A percentile compares a stretch with the other conserved stretches of the same genome.
phyloP scores from a whole-genome alignment of 2,797 vertebrate species.

The Protonibea diacanthus region DNA sequence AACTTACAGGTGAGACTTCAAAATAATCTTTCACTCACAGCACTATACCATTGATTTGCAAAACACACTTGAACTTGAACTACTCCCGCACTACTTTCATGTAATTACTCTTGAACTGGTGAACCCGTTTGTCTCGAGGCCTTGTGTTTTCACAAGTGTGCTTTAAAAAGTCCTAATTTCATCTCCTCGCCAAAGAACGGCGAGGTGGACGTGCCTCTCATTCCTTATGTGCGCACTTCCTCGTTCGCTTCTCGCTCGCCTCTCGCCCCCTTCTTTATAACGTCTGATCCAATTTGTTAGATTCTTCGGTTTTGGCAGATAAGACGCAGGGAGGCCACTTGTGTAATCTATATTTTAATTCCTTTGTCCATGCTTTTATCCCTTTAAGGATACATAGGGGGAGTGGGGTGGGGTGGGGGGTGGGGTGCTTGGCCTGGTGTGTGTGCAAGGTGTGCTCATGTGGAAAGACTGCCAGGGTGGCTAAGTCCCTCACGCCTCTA shows the following conservation, averaged over 20 bases:
- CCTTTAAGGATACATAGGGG: constrained; percentile 72
- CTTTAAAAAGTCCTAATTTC: background rate
- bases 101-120: background rate
- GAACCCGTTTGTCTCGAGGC: constrained; percentile 4
- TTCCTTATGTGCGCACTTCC: constrained; percentile 20
- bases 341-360: constrained; percentile 83
- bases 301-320: constrained; percentile 73
- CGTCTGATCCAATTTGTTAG: constrained; percentile 78
- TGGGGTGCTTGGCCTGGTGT: constrained; percentile 58
- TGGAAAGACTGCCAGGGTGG: constrained; percentile 83
- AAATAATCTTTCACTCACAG: background rate
- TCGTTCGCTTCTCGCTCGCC: background rate
- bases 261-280: constrained; percentile 43
- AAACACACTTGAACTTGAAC: constrained; percentile 60
- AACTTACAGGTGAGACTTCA: constrained; percentile 65
- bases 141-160: background rate
- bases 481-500: constrained; percentile 80
- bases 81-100: background rate
- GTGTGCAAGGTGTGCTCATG: constrained; percentile 81
- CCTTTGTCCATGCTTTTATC: constrained; percentile 77
- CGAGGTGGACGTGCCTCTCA: background rate
- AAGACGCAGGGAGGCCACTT: constrained; percentile 67
- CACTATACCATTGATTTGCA: background rate
- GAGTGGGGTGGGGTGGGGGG: too few relatives aligned
- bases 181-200: background rate